Base-by-base conservation (phyloP, 1,140 invertebrate species). In the Drosophila nigromelanica region DNA sequence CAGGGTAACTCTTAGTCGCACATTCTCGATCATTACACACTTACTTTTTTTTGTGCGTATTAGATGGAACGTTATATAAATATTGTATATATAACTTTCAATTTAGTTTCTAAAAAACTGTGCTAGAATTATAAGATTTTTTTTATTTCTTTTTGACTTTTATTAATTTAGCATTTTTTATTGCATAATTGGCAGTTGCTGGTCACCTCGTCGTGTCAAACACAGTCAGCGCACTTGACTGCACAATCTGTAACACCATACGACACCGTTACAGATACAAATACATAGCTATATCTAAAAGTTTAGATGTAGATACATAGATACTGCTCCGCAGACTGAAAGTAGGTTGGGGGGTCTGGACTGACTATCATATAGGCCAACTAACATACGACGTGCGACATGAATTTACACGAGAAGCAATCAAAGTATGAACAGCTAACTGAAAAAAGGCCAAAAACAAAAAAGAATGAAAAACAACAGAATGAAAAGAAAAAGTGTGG, bases 161-260 rank as follows among this genome's bases (percentile, higher is more conserved):
- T 83, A 83, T 82, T 82, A 81, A 81, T 81, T 81, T 75, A 58
- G 73, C 33, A 62, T 75, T 78, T 76, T 82, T 78, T 82, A 83
- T 82, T 83, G 72, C 80, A 82, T 82, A 82, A 82, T 82, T 82
- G 80, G 60, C 80, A 82, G 80, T 83, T 82, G 72, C 82, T 77
- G 52, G 64, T 61, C 64, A 30, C 35, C 30, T 33, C 37, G 64
- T 48, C 66, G 56, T 77, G 78, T 67, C 74, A 77, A 81, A 81
- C 73, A 55, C 24, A 55, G 30, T 24, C 62, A 52, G 33, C 30
- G 37, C 51, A 73, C 71, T 73, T 73, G 42, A 73, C 50, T 73
- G 50, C 33, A 55, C 40, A 27, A 35, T 61, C n/a, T 10, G 51
- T 39, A 43, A 62, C 56, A 56, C 58, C 50, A 21, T 24, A 15